phyloP scores from a whole-genome alignment of 1,140 invertebrate species.

The Physella acuta region DNA sequence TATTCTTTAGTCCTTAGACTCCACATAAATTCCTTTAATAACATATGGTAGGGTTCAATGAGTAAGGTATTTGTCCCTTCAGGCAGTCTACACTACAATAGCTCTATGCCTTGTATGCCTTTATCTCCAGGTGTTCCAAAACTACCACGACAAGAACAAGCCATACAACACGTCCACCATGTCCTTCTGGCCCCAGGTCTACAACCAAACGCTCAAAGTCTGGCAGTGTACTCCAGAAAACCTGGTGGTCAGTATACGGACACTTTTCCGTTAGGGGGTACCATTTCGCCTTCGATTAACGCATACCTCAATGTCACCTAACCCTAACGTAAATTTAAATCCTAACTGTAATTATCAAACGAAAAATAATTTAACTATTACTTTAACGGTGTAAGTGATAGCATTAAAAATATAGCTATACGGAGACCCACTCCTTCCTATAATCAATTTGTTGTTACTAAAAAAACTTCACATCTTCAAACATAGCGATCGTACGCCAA shows the following conservation, averaged over 20 bases:
- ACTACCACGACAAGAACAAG: slow-evolving; percentile 40
- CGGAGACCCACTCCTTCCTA: too few species aligned
- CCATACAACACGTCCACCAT: slow-evolving; percentile 37
- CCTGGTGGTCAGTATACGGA: slow-evolving; percentile 27
- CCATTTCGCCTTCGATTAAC: too few species aligned
- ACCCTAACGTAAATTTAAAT: too few species aligned
- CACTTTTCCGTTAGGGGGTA: too few species aligned
- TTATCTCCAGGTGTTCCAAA: slow-evolving; percentile 30
- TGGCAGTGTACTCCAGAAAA: slow-evolving; percentile 47
- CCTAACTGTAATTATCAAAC: too few species aligned
- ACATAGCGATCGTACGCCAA: too few species aligned
- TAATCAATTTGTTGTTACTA: too few species aligned
- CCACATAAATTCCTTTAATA: neutral
- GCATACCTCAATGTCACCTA: too few species aligned
- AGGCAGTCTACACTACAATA: neutral
- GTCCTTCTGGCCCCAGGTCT: slow-evolving; percentile 51
- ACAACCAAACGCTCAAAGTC: slow-evolving; percentile 34
- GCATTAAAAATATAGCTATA: too few species aligned
- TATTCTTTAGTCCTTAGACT: neutral
- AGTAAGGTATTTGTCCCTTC: neutral
- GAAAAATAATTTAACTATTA: too few species aligned
- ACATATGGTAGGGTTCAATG: neutral
- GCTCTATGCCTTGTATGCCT: neutral
- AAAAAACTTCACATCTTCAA: too few species aligned
- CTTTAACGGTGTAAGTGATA: too few species aligned